phyloP scores from a whole-genome alignment of 1,140 invertebrate species.

The Asbolus verrucosus region DNA sequence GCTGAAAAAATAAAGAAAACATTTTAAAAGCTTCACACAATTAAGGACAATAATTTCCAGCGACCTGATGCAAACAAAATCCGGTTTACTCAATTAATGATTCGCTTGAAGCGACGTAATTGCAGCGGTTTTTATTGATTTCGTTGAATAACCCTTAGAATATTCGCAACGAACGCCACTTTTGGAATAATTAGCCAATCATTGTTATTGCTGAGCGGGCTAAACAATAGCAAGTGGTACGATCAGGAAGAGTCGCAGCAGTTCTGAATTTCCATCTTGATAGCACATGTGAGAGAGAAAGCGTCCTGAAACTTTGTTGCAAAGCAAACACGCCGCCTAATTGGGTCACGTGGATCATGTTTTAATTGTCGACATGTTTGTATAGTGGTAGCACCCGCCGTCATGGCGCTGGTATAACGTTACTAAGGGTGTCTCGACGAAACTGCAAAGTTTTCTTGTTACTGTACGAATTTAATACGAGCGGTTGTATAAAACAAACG shows the following conservation, averaged over 20 bases:
- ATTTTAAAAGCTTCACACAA: constrained; percentile 18
- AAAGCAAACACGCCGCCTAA: constrained; percentile 53
- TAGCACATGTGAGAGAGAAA: background rate
- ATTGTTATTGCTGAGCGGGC: too few relatives aligned
- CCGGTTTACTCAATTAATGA: background rate
- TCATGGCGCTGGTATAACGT: constrained; percentile 9
- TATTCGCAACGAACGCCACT: too few relatives aligned
- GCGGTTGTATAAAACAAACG: constrained; percentile 7
- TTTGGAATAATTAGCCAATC: too few relatives aligned
- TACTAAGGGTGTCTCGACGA: constrained; percentile 10
- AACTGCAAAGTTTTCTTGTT: constrained; percentile 38
- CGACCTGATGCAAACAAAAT: constrained; percentile 10
- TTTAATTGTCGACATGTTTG: constrained; percentile 59
- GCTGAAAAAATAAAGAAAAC: constrained; percentile 6
- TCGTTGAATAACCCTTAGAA: too few relatives aligned
- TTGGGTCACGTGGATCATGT: constrained; percentile 59
- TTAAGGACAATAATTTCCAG: too few relatives aligned
- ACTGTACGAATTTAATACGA: constrained; percentile 27
- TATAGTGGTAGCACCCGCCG: constrained; percentile 41
- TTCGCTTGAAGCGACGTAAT: too few relatives aligned
- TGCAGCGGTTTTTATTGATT: too few relatives aligned
- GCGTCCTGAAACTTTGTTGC: constrained; percentile 9
- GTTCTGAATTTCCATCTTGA: background rate
- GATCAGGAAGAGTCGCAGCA: too few relatives aligned
- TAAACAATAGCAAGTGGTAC: too few relatives aligned